phyloP scores from a whole-genome alignment of 2,888 invertebrate genomes.

The Augochlorella aurata region DNA sequence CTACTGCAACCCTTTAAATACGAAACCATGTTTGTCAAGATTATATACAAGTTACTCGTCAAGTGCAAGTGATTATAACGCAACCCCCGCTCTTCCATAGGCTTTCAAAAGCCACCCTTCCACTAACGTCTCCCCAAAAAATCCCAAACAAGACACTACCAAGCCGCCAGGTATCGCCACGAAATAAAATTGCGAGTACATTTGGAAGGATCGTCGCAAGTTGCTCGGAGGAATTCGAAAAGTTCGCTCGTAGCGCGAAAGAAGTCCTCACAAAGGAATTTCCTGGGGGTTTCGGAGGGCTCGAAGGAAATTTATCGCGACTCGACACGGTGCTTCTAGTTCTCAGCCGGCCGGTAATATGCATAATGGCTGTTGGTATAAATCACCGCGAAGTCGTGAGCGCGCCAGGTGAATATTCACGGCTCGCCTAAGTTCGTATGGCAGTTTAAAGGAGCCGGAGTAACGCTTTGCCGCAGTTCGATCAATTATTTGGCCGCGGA shows the following conservation, averaged over 20 bases:
- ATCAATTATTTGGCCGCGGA: conserved; percentile 54
- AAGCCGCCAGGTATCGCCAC: too few species aligned
- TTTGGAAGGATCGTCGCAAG: not conserved
- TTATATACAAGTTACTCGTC: too few species aligned
- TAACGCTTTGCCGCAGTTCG: conserved; percentile 35
- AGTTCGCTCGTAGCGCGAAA: not conserved
- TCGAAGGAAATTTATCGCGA: not conserved
- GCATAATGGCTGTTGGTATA: conserved; percentile 20
- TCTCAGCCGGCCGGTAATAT: conserved; percentile 10
- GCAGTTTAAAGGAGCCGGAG: not conserved
- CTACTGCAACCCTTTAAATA: too few species aligned
- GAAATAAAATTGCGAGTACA: not conserved
- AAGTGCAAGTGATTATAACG: too few species aligned
- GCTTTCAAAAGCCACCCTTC: too few species aligned
- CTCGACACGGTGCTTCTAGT: conserved; percentile 4
- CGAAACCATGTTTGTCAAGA: too few species aligned
- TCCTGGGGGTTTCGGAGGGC: not conserved
- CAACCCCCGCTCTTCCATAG: too few species aligned
- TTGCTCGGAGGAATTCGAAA: not conserved
- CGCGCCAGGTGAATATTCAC: conserved; percentile 44
- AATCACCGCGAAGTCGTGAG: conserved; percentile 30
- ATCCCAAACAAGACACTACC: too few species aligned
- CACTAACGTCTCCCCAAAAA: too few species aligned
- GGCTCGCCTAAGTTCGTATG: conserved; percentile 22
- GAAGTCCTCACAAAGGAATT: not conserved